Evolutionary conservation across 2,797 vertebrate species (phyloP), one percentile per base, ranked within the genome.

Genomic region (Pteronotus mesoamericanus): DNA sequence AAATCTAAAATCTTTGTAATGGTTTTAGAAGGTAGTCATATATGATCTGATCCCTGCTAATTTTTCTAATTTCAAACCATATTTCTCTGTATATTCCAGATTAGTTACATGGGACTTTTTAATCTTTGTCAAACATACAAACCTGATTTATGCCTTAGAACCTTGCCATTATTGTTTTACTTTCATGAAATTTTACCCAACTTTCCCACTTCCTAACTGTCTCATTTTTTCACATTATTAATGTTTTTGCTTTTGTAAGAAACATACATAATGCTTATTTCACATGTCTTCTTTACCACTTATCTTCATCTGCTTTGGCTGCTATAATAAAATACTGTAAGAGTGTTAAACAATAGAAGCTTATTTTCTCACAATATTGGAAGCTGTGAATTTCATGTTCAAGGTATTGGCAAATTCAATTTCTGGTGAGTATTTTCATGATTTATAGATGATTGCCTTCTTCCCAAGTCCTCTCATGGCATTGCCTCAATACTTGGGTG

Each of bases 391-490:
- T 64, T 64, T 18, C 42, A 53, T 57, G 9, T 79, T 90, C 15
- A 86, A 61, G 8, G 8, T 48, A 2, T 59, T 55, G 5, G 37
- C 7, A 57, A 46, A 79, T 84, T 51, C 3, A 0, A 1, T 61
- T 64, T 78, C 64, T 57, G 32, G 22, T n/a, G 14, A 53, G 14
- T 84, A 0, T 83, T 6, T 21, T 87, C 24, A 26, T 44, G 29
- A 19, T 21, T 82, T 87, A 4, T 10, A 82, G 4, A 42, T 12
- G 4, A 44, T 4, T 32, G 6, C 4, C 18, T 44, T 64, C 32
- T 75, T n/a, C 2, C 22, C 84, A 0, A 32, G 5, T 53, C 16
- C 4, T 83, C 44, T 44, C 1, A 21, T 16, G 21, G 1, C 21
- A n/a, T 94, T 53, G n/a, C 51, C 18, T 42, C 42, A 22, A 7